phyloP scores from a whole-genome alignment of 2,888 invertebrate genomes.

The Apocheima hispidaria region DNA sequence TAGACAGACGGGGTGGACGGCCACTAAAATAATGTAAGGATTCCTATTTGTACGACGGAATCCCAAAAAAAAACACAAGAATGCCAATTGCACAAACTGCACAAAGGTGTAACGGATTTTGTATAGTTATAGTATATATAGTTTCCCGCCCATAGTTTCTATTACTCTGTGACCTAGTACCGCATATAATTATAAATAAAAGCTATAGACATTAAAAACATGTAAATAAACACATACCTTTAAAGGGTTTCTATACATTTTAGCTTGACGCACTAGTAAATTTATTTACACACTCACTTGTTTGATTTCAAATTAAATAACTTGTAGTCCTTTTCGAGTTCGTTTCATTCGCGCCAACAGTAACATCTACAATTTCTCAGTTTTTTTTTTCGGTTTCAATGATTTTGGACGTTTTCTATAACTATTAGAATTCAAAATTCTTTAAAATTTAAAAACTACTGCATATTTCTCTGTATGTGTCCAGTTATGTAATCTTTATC shows the following conservation, averaged over 20 bases:
- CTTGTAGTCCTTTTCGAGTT: not conserved
- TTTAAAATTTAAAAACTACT: not conserved
- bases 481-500: too few species aligned
- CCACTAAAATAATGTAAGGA: too few species aligned
- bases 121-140: too few species aligned
- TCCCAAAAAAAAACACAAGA: too few species aligned
- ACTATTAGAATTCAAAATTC: not conserved
- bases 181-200: not conserved
- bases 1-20: too few species aligned
- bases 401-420: not conserved
- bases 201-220: not conserved
- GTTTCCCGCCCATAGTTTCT: too few species aligned
- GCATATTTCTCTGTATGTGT: too few species aligned
- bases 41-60: too few species aligned
- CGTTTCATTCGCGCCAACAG: not conserved
- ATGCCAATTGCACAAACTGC: too few species aligned
- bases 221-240: constrained; percentile 1
- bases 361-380: not conserved
- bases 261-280: not conserved
- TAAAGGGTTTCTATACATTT: not conserved
- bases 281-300: not conserved
- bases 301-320: not conserved
- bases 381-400: not conserved
- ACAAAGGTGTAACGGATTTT: too few species aligned
- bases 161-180: too few species aligned